phyloP scores from a whole-genome alignment of 2,888 invertebrate genomes.

The Caenorhabditis angaria region DNA sequence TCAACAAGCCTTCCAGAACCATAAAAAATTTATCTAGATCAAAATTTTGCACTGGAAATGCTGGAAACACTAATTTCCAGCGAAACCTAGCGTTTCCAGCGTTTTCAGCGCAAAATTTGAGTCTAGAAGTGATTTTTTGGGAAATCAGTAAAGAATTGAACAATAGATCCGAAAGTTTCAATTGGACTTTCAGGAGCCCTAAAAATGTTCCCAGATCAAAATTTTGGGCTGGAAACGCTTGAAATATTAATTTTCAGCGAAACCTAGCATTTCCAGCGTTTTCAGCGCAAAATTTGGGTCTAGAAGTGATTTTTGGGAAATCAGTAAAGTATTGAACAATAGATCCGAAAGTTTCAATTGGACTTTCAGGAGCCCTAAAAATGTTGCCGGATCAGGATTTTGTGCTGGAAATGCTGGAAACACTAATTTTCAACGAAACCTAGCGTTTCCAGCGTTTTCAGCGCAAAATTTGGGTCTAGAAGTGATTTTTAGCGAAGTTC shows the following conservation, averaged over 20 bases:
- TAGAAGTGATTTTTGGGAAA: neutral
- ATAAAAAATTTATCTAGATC: neutral
- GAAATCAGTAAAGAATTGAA: neutral
- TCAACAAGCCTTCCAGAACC: too few species aligned
- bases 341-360: too few species aligned
- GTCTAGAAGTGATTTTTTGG: neutral
- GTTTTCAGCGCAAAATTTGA: neutral
- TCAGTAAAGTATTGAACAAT: neutral
- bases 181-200: neutral
- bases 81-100: neutral
- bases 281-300: neutral
- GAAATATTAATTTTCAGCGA: neutral
- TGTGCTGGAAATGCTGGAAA: too few species aligned
- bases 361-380: too few species aligned
- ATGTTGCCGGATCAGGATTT: too few species aligned
- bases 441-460: too few species aligned
- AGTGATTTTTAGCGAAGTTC: too few species aligned
- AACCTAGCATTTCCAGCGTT: neutral
- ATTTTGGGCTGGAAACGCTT: too few species aligned
- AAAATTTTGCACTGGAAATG: neutral
- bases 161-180: neutral
- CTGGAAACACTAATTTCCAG: neutral
- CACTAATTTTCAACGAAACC: too few species aligned
- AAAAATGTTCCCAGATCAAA: neutral
- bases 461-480: too few species aligned